Conservation (phyloP, 1,140 invertebrate species). For the Magallana angulata region DNA sequence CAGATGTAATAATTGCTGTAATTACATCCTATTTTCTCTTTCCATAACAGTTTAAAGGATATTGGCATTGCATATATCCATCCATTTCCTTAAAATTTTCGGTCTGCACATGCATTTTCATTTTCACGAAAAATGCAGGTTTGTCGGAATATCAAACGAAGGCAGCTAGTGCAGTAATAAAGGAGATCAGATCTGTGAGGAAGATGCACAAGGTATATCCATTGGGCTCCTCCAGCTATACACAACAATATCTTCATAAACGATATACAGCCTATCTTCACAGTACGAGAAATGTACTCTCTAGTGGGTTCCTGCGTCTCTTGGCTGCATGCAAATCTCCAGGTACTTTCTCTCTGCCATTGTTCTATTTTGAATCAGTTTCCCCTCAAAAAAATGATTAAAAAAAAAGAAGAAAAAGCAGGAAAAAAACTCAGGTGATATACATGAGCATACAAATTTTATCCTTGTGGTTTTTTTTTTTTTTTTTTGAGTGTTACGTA, state of each 20-base stretch:
- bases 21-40: slow-evolving; percentile 9
- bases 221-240: neutral
- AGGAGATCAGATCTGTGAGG: neutral
- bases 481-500: neutral
- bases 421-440: slow-evolving; percentile 8
- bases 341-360: neutral
- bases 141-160: neutral
- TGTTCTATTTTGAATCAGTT: slow-evolving; percentile 29
- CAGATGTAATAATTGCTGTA: slow-evolving; percentile 6
- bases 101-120: slow-evolving; percentile 13
- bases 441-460: slow-evolving; percentile 10
- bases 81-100: neutral
- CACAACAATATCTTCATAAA: slow-evolving; percentile 30
- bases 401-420: too few relatives aligned
- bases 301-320: neutral
- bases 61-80: slow-evolving; percentile 3
- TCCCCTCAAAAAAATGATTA: too few relatives aligned
- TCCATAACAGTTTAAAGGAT: neutral
- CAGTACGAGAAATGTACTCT: slow-evolving; percentile 4
- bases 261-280: slow-evolving; percentile 15
- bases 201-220: slow-evolving; percentile 15
- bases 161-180: neutral
- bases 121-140: neutral
- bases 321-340: neutral
- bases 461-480: neutral